Percentiles rank a stretch among this genome's conserved stretches.
phyloP scores from a whole-genome alignment of 2,888 invertebrate genomes.

The Serripes groenlandicus region DNA sequence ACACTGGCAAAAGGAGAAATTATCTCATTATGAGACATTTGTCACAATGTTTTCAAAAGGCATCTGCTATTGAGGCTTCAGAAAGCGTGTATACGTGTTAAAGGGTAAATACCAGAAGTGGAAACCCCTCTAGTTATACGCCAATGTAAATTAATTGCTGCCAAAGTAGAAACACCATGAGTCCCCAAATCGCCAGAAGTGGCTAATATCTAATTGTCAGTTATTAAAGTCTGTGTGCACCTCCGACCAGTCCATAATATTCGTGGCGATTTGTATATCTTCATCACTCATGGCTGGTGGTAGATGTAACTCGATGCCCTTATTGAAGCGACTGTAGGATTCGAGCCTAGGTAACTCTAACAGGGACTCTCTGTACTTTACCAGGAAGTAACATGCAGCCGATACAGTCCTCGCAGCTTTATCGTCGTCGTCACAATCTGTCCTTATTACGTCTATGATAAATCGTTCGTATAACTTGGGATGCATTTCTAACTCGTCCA shows the following conservation, averaged over 20 bases:
- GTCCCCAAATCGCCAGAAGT: no score
- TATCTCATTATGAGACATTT: no score
- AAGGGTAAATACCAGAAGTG: no score
- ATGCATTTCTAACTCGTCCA: constrained; percentile 95
- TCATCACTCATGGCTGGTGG: constrained; percentile 17
- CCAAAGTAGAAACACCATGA: no score
- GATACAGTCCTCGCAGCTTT: not conserved
- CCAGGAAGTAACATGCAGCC: constrained; percentile 43
- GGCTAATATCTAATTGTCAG: no score
- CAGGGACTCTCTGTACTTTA: constrained; percentile 42
- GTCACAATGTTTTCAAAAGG: no score
- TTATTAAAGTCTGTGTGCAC: constrained; percentile 48
- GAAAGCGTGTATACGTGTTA: no score
- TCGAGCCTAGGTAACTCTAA: constrained; percentile 42
- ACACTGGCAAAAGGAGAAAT: no score
- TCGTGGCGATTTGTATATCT: constrained; percentile 10
- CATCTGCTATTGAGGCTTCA: no score
- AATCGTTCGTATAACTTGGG: constrained; percentile 92
- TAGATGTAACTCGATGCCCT: constrained; percentile 6
- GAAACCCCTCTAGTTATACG: no score
- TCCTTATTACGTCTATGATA: constrained; percentile 21
- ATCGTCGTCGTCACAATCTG: not conserved
- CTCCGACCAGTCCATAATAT: constrained; percentile 43
- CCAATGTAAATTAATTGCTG: no score
- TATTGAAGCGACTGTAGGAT: constrained; percentile 29